Conservation (phyloP, 2,888 invertebrate genomes). For the Drosophila subsilvestris region DNA sequence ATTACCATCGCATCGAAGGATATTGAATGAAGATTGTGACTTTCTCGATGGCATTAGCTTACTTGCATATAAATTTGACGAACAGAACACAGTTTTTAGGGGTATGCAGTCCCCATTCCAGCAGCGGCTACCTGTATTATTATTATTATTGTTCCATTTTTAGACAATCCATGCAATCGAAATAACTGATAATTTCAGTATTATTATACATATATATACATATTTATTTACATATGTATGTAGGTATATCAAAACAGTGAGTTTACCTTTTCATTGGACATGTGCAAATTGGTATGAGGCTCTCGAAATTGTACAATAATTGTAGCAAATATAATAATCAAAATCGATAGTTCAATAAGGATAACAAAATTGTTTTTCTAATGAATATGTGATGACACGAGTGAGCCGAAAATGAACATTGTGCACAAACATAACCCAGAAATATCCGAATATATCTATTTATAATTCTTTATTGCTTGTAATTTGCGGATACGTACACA, state of each 20-base stretch:
- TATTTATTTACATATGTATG: too few species aligned
- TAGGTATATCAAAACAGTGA: neutral
- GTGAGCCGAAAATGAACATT: neutral
- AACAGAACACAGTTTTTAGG: too few species aligned
- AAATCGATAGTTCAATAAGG: neutral
- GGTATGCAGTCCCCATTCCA: too few species aligned
- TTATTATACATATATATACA: too few species aligned
- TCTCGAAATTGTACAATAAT: neutral
- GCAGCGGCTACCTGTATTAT: neutral
- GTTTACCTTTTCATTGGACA: neutral
- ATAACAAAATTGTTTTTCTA: neutral
- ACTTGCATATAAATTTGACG: too few species aligned
- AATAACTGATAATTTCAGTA: too few species aligned
- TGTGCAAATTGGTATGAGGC: neutral
- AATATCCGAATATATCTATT: neutral
- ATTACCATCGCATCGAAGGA: too few species aligned
- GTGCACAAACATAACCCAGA: neutral
- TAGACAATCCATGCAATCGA: neutral
- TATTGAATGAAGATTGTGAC: too few species aligned
- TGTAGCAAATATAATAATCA: neutral
- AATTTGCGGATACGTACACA: constrained; percentile 9
- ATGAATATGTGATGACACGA: neutral
- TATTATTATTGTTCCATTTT: neutral
- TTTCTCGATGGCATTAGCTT: too few species aligned
- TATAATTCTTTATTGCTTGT: neutral